These are phyloP conservation scores for Gallinago media DNA, from an alignment of 2,113 vertebrate species.

Conservation along the genomic window DNA sequence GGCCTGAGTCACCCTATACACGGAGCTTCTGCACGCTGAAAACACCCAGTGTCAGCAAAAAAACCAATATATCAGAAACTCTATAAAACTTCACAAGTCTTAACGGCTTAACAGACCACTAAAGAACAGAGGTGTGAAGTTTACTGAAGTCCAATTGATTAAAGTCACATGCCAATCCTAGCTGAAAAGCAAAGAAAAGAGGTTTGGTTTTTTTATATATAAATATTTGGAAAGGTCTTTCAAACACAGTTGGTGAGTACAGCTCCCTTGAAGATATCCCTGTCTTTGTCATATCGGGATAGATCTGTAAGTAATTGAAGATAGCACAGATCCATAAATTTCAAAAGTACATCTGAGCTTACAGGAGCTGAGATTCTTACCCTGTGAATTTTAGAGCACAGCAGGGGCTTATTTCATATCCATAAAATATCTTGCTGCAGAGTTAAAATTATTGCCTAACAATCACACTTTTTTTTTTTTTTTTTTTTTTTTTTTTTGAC, in stretches of 20 bases:
- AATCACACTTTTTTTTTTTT: background rate
- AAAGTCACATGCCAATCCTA: constrained; percentile 10
- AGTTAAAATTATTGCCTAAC: background rate
- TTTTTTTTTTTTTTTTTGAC: background rate
- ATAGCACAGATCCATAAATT: background rate
- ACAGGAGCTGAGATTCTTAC: background rate
- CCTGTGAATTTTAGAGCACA: constrained; percentile 16
- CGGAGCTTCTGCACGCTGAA: background rate
- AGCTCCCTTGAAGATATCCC: constrained; percentile 26
- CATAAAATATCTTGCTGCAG: background rate
- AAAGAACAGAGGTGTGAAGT: constrained; percentile 19
- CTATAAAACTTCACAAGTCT: constrained; percentile 13
- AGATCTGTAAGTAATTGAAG: constrained; percentile 37
- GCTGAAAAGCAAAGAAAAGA: constrained; percentile 26
- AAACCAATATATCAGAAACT: background rate
- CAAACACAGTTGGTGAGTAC: background rate
- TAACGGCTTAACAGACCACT: constrained; percentile 15
- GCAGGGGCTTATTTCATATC: background rate
- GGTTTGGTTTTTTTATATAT: background rate
- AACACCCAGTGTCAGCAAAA: constrained; percentile 18
- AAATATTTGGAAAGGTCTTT: constrained; percentile 45
- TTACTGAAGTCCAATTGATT: constrained; percentile 47
- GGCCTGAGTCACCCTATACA: background rate
- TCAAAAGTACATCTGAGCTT: constrained; percentile 12
- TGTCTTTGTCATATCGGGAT: constrained; percentile 1